Conservation (phyloP, 2,888 invertebrate genomes). For the Cistogaster globosa region DNA sequence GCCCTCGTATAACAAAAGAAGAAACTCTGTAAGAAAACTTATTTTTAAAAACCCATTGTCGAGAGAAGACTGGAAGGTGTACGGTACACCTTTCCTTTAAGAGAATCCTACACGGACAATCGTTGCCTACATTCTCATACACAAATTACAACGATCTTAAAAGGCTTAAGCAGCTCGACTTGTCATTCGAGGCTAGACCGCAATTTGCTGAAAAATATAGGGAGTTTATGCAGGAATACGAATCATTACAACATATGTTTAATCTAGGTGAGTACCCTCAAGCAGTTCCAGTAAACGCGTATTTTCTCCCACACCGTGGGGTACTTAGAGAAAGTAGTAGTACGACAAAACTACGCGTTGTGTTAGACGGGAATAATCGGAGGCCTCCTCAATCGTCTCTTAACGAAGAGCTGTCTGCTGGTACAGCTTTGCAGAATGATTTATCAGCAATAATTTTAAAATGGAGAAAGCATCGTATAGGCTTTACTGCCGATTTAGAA, state of each 20-base stretch:
- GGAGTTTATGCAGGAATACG: constrained; percentile 46
- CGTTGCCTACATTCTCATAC: constrained; percentile 4
- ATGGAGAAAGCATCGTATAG: too few relatives aligned
- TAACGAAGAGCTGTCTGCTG: too few relatives aligned
- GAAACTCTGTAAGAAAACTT: too few relatives aligned
- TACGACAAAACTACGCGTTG: constrained; percentile 57
- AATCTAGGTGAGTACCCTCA: constrained; percentile 57
- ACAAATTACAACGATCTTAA: constrained; percentile 48
- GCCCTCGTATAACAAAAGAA: too few relatives aligned
- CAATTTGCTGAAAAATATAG: constrained; percentile 33
- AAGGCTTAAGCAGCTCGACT: constrained; percentile 43
- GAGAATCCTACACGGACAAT: too few relatives aligned
- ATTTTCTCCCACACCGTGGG: constrained; percentile 4
- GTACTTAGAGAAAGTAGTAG: constrained; percentile 50
- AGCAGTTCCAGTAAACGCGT: constrained; percentile 15
- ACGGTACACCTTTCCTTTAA: too few relatives aligned
- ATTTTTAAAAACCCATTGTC: too few relatives aligned
- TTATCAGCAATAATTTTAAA: too few relatives aligned
- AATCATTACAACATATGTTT: constrained; percentile 45
- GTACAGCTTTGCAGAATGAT: too few relatives aligned
- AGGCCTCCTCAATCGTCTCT: not conserved
- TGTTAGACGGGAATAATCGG: constrained; percentile 14
- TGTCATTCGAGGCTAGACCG: constrained; percentile 6
- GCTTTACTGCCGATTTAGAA: too few relatives aligned
- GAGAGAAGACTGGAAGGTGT: too few relatives aligned